Evolutionary conservation across 2,113 vertebrate species (phyloP).

Genomic region (Glaucidium brasilianum): DNA sequence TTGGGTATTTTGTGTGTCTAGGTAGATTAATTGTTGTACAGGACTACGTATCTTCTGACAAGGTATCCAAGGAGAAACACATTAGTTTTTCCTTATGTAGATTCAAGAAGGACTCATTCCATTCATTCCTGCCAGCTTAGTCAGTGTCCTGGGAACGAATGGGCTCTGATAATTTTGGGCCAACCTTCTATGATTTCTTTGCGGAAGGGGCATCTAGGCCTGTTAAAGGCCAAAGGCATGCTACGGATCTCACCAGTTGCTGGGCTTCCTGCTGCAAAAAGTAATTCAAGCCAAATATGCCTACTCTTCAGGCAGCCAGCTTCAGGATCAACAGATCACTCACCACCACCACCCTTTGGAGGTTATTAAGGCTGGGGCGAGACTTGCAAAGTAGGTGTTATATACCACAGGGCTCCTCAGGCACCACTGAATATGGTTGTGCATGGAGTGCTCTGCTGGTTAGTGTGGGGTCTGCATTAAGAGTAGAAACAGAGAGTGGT

Average conservation of each 20-base stretch:
- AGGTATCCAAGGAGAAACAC: neutral
- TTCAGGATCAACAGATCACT: neutral
- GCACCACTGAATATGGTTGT: neutral
- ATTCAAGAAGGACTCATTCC: neutral
- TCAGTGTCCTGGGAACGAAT: neutral
- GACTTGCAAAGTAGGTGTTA: neutral
- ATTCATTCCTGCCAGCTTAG: neutral
- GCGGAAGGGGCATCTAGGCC: neutral
- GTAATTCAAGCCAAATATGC: neutral
- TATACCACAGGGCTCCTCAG: neutral
- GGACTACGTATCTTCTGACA: neutral
- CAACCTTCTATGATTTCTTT: neutral
- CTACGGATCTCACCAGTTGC: neutral
- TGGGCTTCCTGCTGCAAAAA: neutral
- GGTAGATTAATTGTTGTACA: neutral
- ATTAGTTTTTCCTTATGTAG: neutral
- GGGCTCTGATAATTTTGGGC: neutral
- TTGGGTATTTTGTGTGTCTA: neutral
- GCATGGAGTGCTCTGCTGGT: neutral
- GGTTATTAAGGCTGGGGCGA: neutral
- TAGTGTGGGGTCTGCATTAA: neutral
- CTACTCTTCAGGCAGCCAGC: neutral
- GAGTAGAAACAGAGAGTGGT: neutral
- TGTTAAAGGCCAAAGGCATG: neutral
- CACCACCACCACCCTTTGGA: neutral